These are phyloP conservation scores for Cryptocephalus moraei DNA, from an alignment of 2,888 invertebrate species.

Conservation along the genomic window DNA sequence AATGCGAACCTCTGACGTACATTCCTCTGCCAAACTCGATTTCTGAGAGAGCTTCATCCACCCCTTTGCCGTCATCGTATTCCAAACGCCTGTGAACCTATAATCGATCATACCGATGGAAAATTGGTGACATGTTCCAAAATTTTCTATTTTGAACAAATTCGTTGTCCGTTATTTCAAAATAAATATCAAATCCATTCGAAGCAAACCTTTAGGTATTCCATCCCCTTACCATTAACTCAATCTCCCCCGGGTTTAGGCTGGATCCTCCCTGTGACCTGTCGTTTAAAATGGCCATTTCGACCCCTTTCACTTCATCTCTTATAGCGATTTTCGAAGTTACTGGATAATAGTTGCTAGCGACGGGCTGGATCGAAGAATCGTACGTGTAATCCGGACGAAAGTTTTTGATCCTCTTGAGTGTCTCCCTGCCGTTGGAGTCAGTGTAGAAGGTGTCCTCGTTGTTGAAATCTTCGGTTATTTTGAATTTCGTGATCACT, in stretches of 20 bases:
- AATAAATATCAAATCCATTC: too few relatives aligned
- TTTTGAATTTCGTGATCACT: slow-evolving; percentile 3
- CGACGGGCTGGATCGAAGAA: slow-evolving; percentile 40
- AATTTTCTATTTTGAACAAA: not conserved
- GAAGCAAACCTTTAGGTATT: too few relatives aligned
- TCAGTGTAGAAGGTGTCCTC: slow-evolving; percentile 56
- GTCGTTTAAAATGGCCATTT: slow-evolving; percentile 47
- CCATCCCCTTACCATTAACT: slow-evolving; percentile 56
- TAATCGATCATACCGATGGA: not conserved
- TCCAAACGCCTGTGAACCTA: slow-evolving; percentile 71
- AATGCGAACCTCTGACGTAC: slow-evolving; percentile 48
- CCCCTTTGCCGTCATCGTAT: slow-evolving; percentile 83
- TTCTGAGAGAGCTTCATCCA: slow-evolving; percentile 83
- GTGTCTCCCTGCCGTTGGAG: slow-evolving; percentile 63
- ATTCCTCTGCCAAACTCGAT: slow-evolving; percentile 54
- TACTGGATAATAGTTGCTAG: slow-evolving; percentile 68
- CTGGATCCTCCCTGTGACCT: slow-evolving; percentile 51
- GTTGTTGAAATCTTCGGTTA: slow-evolving; percentile 17
- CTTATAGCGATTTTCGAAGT: slow-evolving; percentile 52
- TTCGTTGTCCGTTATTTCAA: too few relatives aligned
- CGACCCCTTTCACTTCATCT: slow-evolving; percentile 37
- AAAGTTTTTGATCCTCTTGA: slow-evolving; percentile 47
- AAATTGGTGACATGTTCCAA: too few relatives aligned
- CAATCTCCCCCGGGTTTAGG: slow-evolving; percentile 44
- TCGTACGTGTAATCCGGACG: slow-evolving; percentile 47